Conservation (phyloP, 2,797 vertebrate species). For the Ciconia nigra region DNA sequence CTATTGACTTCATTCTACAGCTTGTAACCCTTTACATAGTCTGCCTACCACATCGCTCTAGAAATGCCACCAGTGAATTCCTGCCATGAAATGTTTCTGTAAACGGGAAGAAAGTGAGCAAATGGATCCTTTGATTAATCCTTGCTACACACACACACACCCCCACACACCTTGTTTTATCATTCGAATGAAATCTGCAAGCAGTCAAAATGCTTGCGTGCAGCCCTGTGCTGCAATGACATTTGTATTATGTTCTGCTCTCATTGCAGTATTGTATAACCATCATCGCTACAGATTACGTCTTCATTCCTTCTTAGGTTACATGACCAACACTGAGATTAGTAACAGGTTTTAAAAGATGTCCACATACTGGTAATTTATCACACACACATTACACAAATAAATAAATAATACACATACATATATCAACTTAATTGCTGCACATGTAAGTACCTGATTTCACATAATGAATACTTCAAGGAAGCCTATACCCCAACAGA, state of each 20-base stretch:
- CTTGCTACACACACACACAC: not conserved
- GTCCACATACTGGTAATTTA: constrained; percentile 29
- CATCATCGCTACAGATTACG: not conserved
- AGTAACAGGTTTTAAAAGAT: constrained; percentile 56
- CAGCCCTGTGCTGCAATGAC: not conserved
- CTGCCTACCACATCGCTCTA: not conserved
- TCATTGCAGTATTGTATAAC: not conserved
- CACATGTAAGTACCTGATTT: constrained; percentile 32
- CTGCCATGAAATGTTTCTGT: not conserved
- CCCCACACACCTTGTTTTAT: not conserved
- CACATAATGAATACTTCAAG: constrained; percentile 41
- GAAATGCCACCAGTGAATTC: not conserved
- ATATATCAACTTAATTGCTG: constrained; percentile 62
- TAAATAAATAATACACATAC: constrained; percentile 41
- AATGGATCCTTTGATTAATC: not conserved
- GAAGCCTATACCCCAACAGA: not conserved
- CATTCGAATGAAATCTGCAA: not conserved
- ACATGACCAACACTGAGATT: constrained; percentile 36
- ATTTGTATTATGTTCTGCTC: not conserved
- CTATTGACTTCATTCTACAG: constrained; percentile 9
- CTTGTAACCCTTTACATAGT: constrained; percentile 7
- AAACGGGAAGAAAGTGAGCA: not conserved
- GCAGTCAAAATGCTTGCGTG: not conserved
- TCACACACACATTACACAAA: not conserved
- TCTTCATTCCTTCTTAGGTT: constrained; percentile 51